A percentile compares a stretch with the other conserved stretches of the same genome.
Evolutionary conservation across 1,140 invertebrate genomes (phyloP).

Genomic region (Drosophila nebulosa): DNA sequence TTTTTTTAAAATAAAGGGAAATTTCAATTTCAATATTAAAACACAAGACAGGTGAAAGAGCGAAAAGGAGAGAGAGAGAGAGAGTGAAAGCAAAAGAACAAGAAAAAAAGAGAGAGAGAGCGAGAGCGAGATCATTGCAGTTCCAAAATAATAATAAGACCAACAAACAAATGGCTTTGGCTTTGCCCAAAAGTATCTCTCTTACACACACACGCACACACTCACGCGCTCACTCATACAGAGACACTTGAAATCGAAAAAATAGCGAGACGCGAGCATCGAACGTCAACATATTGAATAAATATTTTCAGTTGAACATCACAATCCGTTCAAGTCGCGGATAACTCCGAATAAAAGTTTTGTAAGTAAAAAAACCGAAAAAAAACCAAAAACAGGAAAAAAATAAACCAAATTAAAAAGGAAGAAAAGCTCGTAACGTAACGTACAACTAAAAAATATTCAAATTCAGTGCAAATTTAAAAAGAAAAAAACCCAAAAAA

Average conservation of each 20-base stretch:
- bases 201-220: conserved; percentile 26
- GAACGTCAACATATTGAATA: conserved; percentile 80
- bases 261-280: conserved; percentile 74
- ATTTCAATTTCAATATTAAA: conserved; percentile 22
- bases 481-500: conserved; percentile 2
- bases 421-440: not conserved
- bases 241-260: conserved; percentile 62
- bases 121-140: conserved; percentile 47
- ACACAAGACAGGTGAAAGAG: conserved; percentile 28
- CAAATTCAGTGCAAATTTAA: not conserved
- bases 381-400: conserved; percentile 26
- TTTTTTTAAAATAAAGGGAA: conserved; percentile 65
- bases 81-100: conserved; percentile 17
- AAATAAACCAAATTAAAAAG: conserved; percentile 1
- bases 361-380: conserved; percentile 80
- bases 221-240: conserved; percentile 50
- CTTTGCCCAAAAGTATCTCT: conserved; percentile 54
- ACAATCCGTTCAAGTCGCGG: conserved; percentile 81
- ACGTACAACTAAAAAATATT: conserved; percentile 26
- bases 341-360: conserved; percentile 81
- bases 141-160: conserved; percentile 61
- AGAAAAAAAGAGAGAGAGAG: conserved; percentile 29
- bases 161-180: conserved; percentile 20
- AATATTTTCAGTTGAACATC: conserved; percentile 81
- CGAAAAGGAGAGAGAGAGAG: conserved; percentile 7